These are phyloP conservation scores for Orientallactaga bullata DNA, from an alignment of 2,113 vertebrate genomes.

Conservation along the genomic window DNA sequence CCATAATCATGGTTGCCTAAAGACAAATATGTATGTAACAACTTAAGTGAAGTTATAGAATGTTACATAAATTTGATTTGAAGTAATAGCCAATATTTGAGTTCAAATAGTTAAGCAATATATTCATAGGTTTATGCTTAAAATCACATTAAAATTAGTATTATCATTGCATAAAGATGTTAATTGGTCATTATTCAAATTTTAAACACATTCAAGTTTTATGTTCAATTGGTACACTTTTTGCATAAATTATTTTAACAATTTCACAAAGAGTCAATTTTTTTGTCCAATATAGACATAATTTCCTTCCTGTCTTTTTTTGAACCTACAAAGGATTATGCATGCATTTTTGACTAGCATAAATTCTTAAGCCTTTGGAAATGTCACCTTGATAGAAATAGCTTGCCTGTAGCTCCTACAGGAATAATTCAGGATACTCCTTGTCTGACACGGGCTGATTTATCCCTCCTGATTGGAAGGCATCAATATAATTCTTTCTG, in stretches of 20 bases:
- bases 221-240: neutral
- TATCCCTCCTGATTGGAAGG: neutral
- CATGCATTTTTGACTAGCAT: neutral
- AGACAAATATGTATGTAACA: neutral
- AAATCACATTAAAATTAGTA: neutral
- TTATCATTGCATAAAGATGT: neutral
- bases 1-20: neutral
- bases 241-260: neutral
- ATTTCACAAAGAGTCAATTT: neutral
- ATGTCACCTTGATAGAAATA: neutral
- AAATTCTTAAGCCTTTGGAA: neutral
- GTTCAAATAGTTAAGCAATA: accelerated
- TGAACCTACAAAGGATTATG: neutral
- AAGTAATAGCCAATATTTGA: neutral
- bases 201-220: conserved; percentile 1
- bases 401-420: neutral
- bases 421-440: neutral
- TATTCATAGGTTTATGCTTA: neutral
- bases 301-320: neutral
- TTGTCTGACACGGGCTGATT: neutral
- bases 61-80: neutral
- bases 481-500: neutral
- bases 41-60: neutral
- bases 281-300: neutral
- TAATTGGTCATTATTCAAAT: neutral